phyloP scores from a whole-genome alignment of 2,888 invertebrate genomes.

The Lasioglossum morio region DNA sequence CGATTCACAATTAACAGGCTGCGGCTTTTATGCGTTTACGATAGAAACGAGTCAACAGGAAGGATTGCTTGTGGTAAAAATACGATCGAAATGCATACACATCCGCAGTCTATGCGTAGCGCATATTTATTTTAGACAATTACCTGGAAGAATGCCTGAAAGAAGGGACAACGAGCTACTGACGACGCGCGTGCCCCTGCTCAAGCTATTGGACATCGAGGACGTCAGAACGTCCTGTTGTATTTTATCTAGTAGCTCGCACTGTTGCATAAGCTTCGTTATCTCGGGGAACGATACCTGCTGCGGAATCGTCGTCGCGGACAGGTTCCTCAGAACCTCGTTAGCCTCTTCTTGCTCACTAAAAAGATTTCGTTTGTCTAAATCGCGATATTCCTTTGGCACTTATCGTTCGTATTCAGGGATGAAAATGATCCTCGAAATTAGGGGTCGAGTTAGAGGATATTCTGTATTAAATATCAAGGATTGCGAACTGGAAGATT shows the following conservation, averaged over 20 bases:
- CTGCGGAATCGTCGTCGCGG: constrained; percentile 87
- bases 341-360: constrained; percentile 90
- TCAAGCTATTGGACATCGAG: constrained; percentile 55
- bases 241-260: constrained; percentile 88
- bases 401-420: too few relatives aligned
- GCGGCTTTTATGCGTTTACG: not conserved
- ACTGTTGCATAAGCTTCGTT: constrained; percentile 92
- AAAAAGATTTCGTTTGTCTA: constrained; percentile 78
- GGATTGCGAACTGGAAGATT: too few relatives aligned
- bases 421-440: too few relatives aligned
- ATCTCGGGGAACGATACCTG: constrained; percentile 90
- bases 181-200: constrained; percentile 84
- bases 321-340: constrained; percentile 88
- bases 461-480: too few relatives aligned
- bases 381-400: not conserved
- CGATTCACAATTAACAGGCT: not conserved
- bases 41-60: too few relatives aligned
- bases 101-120: not conserved
- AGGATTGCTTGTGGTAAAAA: not conserved
- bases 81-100: not conserved
- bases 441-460: too few relatives aligned
- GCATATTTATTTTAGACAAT: constrained; percentile 43
- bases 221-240: constrained; percentile 52
- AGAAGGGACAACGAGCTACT: constrained; percentile 90
- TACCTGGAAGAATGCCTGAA: constrained; percentile 94